Evolutionary conservation across 2,797 vertebrate species (phyloP).

Genomic region (Pseudochromis fuscus): DNA sequence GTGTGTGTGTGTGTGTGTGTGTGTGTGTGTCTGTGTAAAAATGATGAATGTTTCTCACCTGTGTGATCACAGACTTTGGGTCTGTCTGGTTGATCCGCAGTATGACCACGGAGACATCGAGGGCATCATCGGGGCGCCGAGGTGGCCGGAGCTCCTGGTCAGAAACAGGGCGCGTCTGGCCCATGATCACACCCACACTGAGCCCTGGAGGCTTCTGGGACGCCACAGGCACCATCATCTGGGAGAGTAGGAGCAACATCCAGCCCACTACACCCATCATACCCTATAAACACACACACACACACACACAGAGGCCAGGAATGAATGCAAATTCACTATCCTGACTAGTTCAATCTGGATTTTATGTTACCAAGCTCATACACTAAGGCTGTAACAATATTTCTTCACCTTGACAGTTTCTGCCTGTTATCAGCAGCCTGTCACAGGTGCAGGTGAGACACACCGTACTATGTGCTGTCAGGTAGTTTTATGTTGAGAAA

Average conservation of each 20-base stretch:
- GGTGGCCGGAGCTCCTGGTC: slow-evolving; percentile 90
- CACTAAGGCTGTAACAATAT: not conserved
- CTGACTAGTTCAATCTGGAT: not conserved
- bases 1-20: not conserved
- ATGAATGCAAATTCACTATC: not conserved
- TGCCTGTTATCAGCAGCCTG: slow-evolving; percentile 21
- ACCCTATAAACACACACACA: slow-evolving; percentile 63
- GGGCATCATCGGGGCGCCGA: slow-evolving; percentile 87
- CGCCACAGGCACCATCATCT: slow-evolving; percentile 78
- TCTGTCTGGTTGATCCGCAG: slow-evolving; percentile 97
- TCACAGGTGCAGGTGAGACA: slow-evolving; percentile 3
- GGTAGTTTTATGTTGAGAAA: slow-evolving; percentile 14
- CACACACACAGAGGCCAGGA: slow-evolving; percentile 11
- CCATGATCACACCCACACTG: slow-evolving; percentile 96
- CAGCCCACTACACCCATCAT: slow-evolving; percentile 82
- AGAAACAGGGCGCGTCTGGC: slow-evolving; percentile 89
- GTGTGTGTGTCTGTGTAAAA: not conserved
- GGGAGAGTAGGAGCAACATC: slow-evolving; percentile 81
- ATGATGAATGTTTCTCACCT: slow-evolving; percentile 85
- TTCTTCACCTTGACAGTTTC: slow-evolving; percentile 23
- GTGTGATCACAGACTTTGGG: slow-evolving; percentile 97
- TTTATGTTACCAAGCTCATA: slow-evolving; percentile 7
- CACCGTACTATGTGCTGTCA: not conserved
- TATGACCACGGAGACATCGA: slow-evolving; percentile 93
- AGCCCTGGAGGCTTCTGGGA: slow-evolving; percentile 93